These are phyloP conservation scores for Pseudotriccus pelzelni DNA, from an alignment of 2,797 vertebrate species.

Conservation along the genomic window DNA sequence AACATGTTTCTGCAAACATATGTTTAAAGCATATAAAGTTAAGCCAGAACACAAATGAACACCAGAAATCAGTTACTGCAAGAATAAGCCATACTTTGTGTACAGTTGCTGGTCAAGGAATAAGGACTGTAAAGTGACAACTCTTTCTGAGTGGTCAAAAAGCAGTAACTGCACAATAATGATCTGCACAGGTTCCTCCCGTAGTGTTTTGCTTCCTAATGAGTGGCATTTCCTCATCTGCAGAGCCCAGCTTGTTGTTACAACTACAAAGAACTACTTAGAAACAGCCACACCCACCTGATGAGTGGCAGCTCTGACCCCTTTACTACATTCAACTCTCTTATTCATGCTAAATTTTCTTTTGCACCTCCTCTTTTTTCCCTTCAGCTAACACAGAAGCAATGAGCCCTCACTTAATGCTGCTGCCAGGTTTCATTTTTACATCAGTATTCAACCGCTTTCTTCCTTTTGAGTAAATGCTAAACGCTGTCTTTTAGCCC, in stretches of 20 bases:
- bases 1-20: background rate
- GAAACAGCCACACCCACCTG: background rate
- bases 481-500: background rate
- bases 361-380: background rate
- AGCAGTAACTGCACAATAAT: background rate
- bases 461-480: background rate
- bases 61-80: background rate
- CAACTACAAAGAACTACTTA: background rate
- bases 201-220: background rate
- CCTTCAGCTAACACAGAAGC: background rate
- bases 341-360: background rate
- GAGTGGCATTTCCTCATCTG: background rate
- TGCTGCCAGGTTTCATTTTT: background rate
- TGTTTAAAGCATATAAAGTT: background rate
- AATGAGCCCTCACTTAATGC: background rate
- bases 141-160: background rate
- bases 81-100: background rate
- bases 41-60: background rate
- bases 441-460: background rate
- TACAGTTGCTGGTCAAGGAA: background rate
- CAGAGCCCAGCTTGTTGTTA: background rate
- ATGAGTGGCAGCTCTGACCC: background rate
- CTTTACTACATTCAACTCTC: background rate
- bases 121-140: background rate
- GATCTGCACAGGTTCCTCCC: background rate